Conservation (phyloP, 1,140 invertebrate species). For the Acromyrmex charruanus region DNA sequence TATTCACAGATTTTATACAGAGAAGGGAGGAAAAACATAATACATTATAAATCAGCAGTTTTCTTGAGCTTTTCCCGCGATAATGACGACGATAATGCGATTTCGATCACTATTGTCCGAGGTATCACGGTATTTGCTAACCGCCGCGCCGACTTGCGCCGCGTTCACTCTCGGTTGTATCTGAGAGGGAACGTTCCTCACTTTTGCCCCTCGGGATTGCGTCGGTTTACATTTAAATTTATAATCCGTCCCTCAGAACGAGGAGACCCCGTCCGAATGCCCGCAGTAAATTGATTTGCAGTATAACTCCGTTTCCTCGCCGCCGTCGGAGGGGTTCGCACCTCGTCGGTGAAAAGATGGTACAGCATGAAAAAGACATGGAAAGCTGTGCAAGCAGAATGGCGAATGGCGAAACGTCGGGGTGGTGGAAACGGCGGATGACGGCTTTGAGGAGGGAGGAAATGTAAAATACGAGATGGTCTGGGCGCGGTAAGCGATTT, state of each 20-base stretch:
- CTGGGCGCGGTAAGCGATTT: constrained; percentile 81
- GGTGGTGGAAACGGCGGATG: not conserved
- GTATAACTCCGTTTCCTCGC: constrained; percentile 62
- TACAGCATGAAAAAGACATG: constrained; percentile 28
- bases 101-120: constrained; percentile 46
- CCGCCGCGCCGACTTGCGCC: not conserved
- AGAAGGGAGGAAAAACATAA: not conserved
- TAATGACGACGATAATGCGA: constrained; percentile 19
- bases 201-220: constrained; percentile 26
- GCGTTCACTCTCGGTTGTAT: constrained; percentile 6
- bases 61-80: not conserved
- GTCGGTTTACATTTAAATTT: constrained; percentile 82
- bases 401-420: constrained; percentile 51
- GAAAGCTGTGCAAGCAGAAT: constrained; percentile 43
- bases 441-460: constrained; percentile 51
- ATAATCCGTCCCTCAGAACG: constrained; percentile 70
- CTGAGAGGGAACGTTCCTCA: constrained; percentile 15
- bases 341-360: not conserved
- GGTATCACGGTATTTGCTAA: constrained; percentile 26
- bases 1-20: constrained; percentile 2
- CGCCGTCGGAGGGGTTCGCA: constrained; percentile 44
- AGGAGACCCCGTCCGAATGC: constrained; percentile 65
- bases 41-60: constrained; percentile 17
- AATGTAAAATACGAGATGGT: constrained; percentile 79
- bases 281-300: constrained; percentile 81